These are phyloP conservation scores for Thymelicus sylvestris DNA, from an alignment of 2,888 invertebrate species.

Conservation along the genomic window DNA sequence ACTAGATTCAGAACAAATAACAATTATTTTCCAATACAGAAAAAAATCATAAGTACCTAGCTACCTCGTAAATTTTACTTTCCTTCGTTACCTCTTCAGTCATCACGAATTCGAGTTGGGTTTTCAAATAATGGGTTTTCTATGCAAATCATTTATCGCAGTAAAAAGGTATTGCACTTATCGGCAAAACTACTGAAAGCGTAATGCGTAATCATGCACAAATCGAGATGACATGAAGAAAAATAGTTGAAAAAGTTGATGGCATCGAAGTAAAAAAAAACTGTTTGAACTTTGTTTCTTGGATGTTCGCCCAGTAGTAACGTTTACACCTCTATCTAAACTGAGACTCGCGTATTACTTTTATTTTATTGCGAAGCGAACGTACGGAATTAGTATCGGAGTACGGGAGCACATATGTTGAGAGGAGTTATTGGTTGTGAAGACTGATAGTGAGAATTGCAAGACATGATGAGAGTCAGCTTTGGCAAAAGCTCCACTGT, in stretches of 20 bases:
- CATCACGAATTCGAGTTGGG: too few relatives aligned
- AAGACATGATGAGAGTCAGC: not conserved
- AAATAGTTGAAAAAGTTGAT: slow-evolving; percentile 23
- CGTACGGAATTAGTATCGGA: slow-evolving; percentile 26
- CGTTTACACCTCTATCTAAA: slow-evolving; percentile 36
- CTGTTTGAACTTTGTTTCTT: slow-evolving; percentile 35
- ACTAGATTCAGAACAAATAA: too few relatives aligned
- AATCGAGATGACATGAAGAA: not conserved
- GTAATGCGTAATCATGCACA: not conserved
- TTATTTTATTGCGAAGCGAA: slow-evolving; percentile 34
- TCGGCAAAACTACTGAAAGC: too few relatives aligned
- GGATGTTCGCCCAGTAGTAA: slow-evolving; percentile 30
- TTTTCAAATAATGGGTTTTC: too few relatives aligned
- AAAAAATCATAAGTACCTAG: too few relatives aligned
- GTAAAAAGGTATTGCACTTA: too few relatives aligned
- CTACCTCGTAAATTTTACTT: too few relatives aligned
- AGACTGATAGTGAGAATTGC: not conserved
- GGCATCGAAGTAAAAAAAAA: slow-evolving; percentile 25
- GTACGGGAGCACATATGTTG: not conserved
- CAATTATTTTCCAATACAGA: too few relatives aligned
- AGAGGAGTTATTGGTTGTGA: not conserved
- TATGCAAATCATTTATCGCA: too few relatives aligned
- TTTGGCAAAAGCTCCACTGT: not conserved
- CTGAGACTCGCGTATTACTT: slow-evolving; percentile 28
- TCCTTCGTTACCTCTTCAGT: too few relatives aligned